Percentiles rank a stretch among this genome's conserved stretches.
Evolutionary conservation across 2,797 vertebrate species (phyloP).

Genomic region (Naso thynnoides): DNA sequence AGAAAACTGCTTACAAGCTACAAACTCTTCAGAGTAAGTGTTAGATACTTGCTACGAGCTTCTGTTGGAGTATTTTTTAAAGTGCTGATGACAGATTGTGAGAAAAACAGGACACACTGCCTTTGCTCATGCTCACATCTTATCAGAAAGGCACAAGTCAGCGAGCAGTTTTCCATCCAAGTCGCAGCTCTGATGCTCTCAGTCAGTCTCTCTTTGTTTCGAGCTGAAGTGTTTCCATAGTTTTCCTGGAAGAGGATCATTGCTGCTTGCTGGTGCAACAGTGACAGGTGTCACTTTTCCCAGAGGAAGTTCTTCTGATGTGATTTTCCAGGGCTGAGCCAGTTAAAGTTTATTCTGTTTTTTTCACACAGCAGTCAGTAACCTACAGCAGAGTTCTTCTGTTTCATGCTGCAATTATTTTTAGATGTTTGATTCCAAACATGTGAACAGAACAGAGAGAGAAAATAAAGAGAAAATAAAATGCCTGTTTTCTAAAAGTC

Average conservation of each 20-base stretch:
- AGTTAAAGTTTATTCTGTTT: neutral
- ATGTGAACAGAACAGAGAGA: neutral
- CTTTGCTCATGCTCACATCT: neutral
- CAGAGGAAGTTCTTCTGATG: neutral
- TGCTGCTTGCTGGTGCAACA: neutral
- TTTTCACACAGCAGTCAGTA: neutral
- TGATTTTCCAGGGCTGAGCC: neutral
- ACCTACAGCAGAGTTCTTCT: neutral
- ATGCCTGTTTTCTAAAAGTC: neutral
- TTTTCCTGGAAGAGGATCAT: neutral
- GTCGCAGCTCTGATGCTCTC: neutral
- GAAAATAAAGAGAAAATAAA: constrained; percentile 1
- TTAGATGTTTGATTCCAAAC: neutral
- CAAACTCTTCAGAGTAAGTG: neutral
- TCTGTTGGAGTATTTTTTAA: neutral
- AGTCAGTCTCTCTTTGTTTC: neutral
- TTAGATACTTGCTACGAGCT: neutral
- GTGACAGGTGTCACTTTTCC: constrained; percentile 8
- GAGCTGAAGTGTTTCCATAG: neutral
- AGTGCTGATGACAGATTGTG: neutral
- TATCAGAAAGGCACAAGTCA: neutral
- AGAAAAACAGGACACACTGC: neutral
- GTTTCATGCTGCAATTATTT: constrained; percentile 18
- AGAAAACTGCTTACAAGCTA: neutral
- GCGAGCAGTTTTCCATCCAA: neutral